phyloP scores from a whole-genome alignment of 2,888 invertebrate species.

The Drosophila ustulata region DNA sequence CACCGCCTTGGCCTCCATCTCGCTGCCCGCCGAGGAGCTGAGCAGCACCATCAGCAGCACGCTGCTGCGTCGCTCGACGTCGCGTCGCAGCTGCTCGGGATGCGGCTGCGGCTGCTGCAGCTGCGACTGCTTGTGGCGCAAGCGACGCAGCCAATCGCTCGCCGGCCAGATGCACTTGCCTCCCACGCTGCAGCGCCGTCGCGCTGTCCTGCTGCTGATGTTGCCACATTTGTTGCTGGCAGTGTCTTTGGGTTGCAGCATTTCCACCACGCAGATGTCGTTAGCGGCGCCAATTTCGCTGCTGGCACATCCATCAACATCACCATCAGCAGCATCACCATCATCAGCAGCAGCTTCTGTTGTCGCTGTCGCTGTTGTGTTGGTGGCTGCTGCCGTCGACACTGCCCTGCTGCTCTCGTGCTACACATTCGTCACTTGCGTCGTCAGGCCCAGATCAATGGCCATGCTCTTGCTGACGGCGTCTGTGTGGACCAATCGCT shows the following conservation, averaged over 20 bases:
- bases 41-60: conserved; percentile 69
- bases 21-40: conserved; percentile 49
- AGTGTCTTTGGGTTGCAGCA: conserved; percentile 54
- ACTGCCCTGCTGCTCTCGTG: conserved; percentile 76
- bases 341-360: conserved; percentile 14
- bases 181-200: conserved; percentile 66
- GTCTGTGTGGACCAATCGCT: conserved; percentile 73
- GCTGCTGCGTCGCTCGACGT: conserved; percentile 57
- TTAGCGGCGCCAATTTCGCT: conserved; percentile 48
- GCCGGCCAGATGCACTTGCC: conserved; percentile 71
- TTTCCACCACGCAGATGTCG: conserved; percentile 74
- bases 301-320: conserved; percentile 67
- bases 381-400: conserved; percentile 46
- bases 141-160: conserved; percentile 72
- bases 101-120: conserved; percentile 23
- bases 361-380: conserved; percentile 35
- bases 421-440: conserved; percentile 85
- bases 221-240: conserved; percentile 19
- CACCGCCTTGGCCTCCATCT: conserved; percentile 71
- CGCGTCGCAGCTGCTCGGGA: conserved; percentile 13
- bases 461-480: conserved; percentile 78
- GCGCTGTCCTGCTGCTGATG: conserved; percentile 9
- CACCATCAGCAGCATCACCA: conserved; percentile 35
- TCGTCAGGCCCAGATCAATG: conserved; percentile 79
- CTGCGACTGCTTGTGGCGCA: conserved; percentile 54